A percentile compares a stretch with the other conserved stretches of the same genome.
Evolutionary conservation across 2,888 invertebrate species (phyloP).

Genomic region (Atrina japonica): DNA sequence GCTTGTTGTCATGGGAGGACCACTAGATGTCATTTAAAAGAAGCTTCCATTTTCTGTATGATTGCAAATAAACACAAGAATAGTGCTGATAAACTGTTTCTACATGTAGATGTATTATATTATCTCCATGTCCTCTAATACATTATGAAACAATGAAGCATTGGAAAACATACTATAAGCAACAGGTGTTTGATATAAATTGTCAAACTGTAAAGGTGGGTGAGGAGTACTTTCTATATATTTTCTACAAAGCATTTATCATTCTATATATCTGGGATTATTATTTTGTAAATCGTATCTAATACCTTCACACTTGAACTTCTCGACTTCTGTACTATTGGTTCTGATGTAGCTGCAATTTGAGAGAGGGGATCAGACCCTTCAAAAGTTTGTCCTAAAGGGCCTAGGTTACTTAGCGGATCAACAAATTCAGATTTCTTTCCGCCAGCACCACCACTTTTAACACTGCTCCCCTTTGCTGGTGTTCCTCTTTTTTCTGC

Average conservation of each 20-base stretch:
- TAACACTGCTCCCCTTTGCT: conserved; percentile 15
- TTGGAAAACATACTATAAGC: neutral
- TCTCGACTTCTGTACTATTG: conserved; percentile 70
- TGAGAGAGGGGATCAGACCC: conserved; percentile 89
- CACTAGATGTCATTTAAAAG: too few species aligned
- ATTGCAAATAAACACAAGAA: too few species aligned
- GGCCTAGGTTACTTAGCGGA: conserved; percentile 64
- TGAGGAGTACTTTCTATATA: too few species aligned
- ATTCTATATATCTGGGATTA: too few species aligned
- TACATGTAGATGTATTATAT: too few species aligned
- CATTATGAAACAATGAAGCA: neutral
- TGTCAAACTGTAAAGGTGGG: too few species aligned
- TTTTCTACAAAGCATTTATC: too few species aligned
- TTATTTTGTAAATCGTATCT: too few species aligned
- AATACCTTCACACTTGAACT: conserved; percentile 29
- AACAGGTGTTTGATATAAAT: too few species aligned
- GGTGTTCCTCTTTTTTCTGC: conserved; percentile 58
- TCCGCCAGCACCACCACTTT: neutral
- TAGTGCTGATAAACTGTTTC: too few species aligned
- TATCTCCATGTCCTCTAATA: neutral
- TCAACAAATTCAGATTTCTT: conserved; percentile 53
- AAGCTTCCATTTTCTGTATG: too few species aligned
- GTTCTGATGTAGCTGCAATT: conserved; percentile 85
- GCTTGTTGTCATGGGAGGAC: too few species aligned
- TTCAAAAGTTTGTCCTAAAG: conserved; percentile 83